Evolutionary conservation across 2,113 vertebrate genomes (phyloP), one percentile per base, ranked within the genome.

Genomic region (Panthera tigris): DNA sequence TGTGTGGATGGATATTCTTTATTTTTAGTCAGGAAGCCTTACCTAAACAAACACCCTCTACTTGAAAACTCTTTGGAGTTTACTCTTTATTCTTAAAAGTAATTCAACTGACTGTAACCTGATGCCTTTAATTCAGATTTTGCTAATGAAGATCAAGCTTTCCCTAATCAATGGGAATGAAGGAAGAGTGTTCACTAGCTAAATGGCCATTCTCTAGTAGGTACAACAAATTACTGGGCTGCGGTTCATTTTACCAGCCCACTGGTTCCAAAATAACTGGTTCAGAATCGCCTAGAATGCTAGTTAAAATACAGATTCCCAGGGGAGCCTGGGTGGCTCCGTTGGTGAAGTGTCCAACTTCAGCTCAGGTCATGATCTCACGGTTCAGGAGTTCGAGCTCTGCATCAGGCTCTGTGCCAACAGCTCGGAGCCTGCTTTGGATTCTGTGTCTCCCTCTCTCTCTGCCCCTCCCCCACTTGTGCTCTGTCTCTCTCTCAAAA

Each of bases 11-110:
- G 76, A 68, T 86, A 95, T 66, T 82, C n/a, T 45, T 80, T 45
- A 15, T 52, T 84, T 94, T 89, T 85, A 89, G 96, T 85, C 74
- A 52, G 48, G 33, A 92, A 63, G n/a, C 71, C 74, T 95, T 91
- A 61, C 39, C 96, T 52, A 33, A 89, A 88, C 86, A 91, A 91
- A 19, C 39, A 18, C 39, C 21, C 7, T 91, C 83, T 81, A 23
- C 82, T 57, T 41, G 27, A n/a, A 89, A 92, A 55, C 74, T 61
- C 29, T 45, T 68, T 57, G 21, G 73, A 83, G 5, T 97, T 92
- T 71, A 52, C 27, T 50, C 88, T 96, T 88, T n/a, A 14, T 48
- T 25, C 86, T 95, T 91, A 45, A 73, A 95, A 94, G 52, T 93
- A 76, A 93, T 93, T 94, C 89, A 36, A 8, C 65, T 31, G 82